These are phyloP conservation scores for Tetheella fluctuosa DNA, from an alignment of 2,888 invertebrate species.

Conservation along the genomic window DNA sequence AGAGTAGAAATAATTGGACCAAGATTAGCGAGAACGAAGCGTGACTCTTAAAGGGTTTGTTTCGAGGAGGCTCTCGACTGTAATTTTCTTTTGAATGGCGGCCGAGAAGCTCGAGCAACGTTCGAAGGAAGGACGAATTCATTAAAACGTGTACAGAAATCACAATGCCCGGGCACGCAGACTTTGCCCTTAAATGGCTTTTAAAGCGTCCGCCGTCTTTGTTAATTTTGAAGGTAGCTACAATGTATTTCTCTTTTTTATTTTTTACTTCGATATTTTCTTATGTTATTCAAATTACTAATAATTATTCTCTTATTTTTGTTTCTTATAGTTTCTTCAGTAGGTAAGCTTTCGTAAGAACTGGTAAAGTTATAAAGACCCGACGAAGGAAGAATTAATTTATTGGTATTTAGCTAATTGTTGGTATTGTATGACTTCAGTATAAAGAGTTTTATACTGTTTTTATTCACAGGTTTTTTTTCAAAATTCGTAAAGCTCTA, in stretches of 20 bases:
- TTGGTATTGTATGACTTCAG: too few species aligned
- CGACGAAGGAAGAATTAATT: too few species aligned
- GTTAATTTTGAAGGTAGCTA: constrained; percentile 34
- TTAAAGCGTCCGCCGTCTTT: constrained; percentile 52
- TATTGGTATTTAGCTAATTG: too few species aligned
- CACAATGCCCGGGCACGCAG: constrained; percentile 65
- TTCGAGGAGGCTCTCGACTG: constrained; percentile 72
- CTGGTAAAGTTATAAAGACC: too few species aligned
- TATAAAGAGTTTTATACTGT: too few species aligned
- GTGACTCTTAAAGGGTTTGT: constrained; percentile 79
- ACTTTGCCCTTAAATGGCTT: constrained; percentile 61
- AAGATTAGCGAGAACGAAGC: constrained; percentile 76
- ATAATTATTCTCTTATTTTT: constrained; percentile 3
- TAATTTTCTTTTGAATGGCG: constrained; percentile 80
- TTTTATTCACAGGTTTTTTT: too few species aligned
- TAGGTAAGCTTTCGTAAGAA: neutral
- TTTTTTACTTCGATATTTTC: constrained; percentile 20
- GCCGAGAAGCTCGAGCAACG: constrained; percentile 66
- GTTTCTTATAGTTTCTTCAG: neutral
- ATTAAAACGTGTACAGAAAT: constrained; percentile 78
- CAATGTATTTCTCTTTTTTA: constrained; percentile 30
- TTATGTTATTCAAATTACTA: constrained; percentile 12
- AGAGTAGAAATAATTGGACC: constrained; percentile 74
- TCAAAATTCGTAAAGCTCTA: too few species aligned
- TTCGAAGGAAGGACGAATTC: constrained; percentile 73